Evolutionary conservation across 2,797 vertebrate genomes (phyloP), one percentile per base, ranked within the genome.

Genomic region (Galago senegalensis): DNA sequence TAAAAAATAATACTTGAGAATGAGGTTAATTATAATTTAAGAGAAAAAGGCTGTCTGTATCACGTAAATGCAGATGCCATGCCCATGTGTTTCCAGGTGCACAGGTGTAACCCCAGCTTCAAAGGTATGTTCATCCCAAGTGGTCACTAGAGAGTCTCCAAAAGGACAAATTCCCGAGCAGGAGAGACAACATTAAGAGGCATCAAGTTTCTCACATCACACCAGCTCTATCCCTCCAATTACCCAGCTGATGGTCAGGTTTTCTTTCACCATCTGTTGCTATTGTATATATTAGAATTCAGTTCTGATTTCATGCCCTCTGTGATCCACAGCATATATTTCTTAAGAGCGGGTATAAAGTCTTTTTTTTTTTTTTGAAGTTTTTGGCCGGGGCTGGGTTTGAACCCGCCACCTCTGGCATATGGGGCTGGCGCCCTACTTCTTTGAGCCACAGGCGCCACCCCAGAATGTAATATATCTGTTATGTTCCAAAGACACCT

Each of bases 1-100:
- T 79, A 90, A 46, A 94, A 27, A 56, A 40, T 87, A n/a, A 76
- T 63, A 85, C 16, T 58, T 87, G 34, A 94, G 58, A 70, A 85
- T 46, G 20, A 91, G 25, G 81, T 14, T n/a, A 53, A 83, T 21
- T 70, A 14, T 46, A 75, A 82, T 27, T 34, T 69, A 72, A 81
- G 79, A 96, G 70, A 87, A 91, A 73, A 58, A 79, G 31, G 49
- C 65, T 17, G 23, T 49, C 14, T 60, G 2, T 31, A 12, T 27
- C 14, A 27, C 20, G 70, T 40, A 16, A 58, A 21, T 53, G 7
- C 25, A 70, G 43, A 84, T 8, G 13, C 31, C 16, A 69, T 61
- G 58, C 0, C 8, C 18, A 43, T 83, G 4, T 43, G 6, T 65
- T 65, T 37, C 27, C 69, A 69, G 5, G 69, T 9, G 40, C 67